Conservation (phyloP, 2,888 invertebrate genomes). For the Caenorhabditis drosophilae region DNA sequence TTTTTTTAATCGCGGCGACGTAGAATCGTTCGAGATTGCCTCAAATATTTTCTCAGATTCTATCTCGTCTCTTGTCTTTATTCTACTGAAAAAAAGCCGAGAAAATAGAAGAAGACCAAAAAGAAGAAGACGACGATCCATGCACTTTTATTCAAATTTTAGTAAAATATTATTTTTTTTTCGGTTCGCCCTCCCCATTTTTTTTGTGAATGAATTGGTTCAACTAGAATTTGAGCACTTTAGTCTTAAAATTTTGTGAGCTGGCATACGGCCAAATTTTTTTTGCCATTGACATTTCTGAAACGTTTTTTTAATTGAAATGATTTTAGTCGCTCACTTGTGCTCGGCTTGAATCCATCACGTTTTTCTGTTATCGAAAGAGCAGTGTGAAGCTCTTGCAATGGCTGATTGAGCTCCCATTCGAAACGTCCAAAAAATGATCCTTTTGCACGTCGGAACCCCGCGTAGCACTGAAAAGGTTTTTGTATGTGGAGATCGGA, state of each 20-base stretch:
- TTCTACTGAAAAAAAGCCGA: too few relatives aligned
- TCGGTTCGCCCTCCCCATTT: not conserved
- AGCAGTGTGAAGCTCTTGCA: constrained; percentile 36
- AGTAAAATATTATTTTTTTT: constrained; percentile 19
- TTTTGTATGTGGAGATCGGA: too few relatives aligned
- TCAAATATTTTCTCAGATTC: too few relatives aligned
- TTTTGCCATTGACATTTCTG: constrained; percentile 30
- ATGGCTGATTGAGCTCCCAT: constrained; percentile 17
- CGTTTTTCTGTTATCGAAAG: constrained; percentile 39
- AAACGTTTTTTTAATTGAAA: not conserved
- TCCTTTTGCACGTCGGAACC: constrained; percentile 45
- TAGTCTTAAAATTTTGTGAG: constrained; percentile 44
- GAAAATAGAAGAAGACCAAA: too few relatives aligned
- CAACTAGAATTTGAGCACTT: constrained; percentile 22
- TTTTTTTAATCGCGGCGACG: too few relatives aligned
- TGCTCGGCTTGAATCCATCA: constrained; percentile 9
- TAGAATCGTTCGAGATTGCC: too few relatives aligned
- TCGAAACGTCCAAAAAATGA: constrained; percentile 39
- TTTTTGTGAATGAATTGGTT: not conserved
- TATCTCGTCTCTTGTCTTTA: too few relatives aligned
- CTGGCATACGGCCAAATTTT: constrained; percentile 52
- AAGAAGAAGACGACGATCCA: too few relatives aligned
- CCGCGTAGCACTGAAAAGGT: constrained; percentile 32
- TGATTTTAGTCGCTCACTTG: too few relatives aligned
- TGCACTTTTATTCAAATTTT: constrained; percentile 14